Base-by-base conservation (phyloP, 2,888 invertebrate genomes). In the Ophion ventricosus region DNA sequence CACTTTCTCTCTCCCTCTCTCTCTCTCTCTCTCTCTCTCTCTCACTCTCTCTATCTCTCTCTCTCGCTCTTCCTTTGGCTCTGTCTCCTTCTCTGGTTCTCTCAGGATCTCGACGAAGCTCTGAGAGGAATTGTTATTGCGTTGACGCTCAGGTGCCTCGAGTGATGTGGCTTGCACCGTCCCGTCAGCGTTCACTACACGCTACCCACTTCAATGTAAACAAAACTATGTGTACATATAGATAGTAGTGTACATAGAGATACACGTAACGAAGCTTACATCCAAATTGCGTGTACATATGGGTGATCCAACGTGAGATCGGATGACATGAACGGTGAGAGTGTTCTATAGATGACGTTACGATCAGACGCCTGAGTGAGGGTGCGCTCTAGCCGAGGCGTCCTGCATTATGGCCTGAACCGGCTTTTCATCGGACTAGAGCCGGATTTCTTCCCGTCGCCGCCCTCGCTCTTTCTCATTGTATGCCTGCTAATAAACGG, bases 271-370 rank as follows among this genome's bases (percentile, higher is more conserved):
- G 67, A 57, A 25, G 79, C 79, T 79, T 64, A 79, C 63, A 72
- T 64, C 59, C 67, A 69, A 77, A 77, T 77, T 77, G 77, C 77
- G 77, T 67, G 67, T 59, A 43, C 79, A 79, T 79, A 40, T 79
- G 56, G 64, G 49, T 29, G 56, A 40, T 23, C 35, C 57, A 49
- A 72, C 43, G 26, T 17, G 54, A 43, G 63, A 26, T 63, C 54
- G 69, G 74, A 69, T 56, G 79, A 79, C 78, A 75, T 29, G 70
- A 69, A 43, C 26, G 49, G 26, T 23, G 43, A 59, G 54, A 63
- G 61, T 23, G 20, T 59, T 25, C 25, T 2, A 54, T 66, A 74
- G 80, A 80, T 74, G 74, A 66, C 74, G 74, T 49, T 79, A 63
- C 25, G 83, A 66, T 61, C 80, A 66, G 72, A 80, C 63, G 72